Percentiles rank a stretch among this genome's conserved stretches.
phyloP scores from a whole-genome alignment of 2,797 vertebrate genomes.

The Astyanax mexicanus region DNA sequence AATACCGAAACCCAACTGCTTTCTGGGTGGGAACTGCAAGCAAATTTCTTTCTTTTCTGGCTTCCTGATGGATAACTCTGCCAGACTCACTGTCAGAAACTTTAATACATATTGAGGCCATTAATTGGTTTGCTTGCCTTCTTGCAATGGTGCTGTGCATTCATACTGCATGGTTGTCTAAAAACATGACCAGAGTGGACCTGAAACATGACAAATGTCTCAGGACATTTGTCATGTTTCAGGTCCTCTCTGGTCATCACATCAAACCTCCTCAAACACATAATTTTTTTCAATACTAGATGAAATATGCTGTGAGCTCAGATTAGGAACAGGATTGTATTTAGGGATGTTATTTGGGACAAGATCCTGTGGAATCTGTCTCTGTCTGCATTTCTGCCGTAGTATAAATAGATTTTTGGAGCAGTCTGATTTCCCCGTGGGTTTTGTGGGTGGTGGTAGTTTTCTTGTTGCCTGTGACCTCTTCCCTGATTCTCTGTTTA shows the following conservation, averaged over 20 bases:
- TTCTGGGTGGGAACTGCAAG: too few species aligned
- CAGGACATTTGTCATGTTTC: not conserved
- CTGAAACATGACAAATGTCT: too few species aligned
- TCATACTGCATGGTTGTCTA: too few species aligned
- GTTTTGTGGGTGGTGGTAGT: constrained; percentile 13
- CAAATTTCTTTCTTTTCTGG: too few species aligned
- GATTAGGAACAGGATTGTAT: constrained; percentile 2
- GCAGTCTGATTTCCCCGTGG: constrained; percentile 12
- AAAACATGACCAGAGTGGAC: too few species aligned
- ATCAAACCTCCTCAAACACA: not conserved
- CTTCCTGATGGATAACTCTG: too few species aligned
- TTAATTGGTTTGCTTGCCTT: too few species aligned
- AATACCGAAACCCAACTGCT: too few species aligned
- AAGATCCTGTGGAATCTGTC: constrained; percentile 11
- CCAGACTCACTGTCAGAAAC: too few species aligned
- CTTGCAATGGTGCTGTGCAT: too few species aligned
- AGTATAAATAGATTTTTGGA: constrained; percentile 37
- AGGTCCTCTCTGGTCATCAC: not conserved
- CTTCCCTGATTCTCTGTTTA: not conserved
- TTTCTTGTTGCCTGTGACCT: not conserved
- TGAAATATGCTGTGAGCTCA: not conserved
- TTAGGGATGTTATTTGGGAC: not conserved
- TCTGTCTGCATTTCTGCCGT: constrained; percentile 29
- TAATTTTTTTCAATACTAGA: not conserved
- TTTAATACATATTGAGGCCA: too few species aligned